A percentile compares a stretch with the other conserved stretches of the same genome.
Conservation (phyloP, 2,888 invertebrate genomes). For the Polymixis lichenea region DNA sequence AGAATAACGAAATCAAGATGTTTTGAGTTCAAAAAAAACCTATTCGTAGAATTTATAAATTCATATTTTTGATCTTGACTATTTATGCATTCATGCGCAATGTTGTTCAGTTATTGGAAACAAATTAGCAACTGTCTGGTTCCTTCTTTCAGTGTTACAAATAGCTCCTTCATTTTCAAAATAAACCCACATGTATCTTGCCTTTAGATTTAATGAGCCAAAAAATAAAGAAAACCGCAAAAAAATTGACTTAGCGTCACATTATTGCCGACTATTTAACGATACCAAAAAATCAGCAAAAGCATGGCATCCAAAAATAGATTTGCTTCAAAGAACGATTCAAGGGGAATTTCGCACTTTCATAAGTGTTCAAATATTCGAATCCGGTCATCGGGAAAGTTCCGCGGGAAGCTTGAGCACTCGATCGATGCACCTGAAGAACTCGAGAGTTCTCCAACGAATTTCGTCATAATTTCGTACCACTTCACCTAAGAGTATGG, state of each 20-base stretch:
- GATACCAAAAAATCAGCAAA: conserved; percentile 72
- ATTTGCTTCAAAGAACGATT: conserved; percentile 78
- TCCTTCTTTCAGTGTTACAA: not conserved
- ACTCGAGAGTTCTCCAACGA: conserved; percentile 69
- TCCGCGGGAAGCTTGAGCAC: conserved; percentile 68
- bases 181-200: not conserved
- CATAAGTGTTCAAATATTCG: conserved; percentile 85
- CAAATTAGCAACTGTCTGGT: not conserved
- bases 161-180: not conserved
- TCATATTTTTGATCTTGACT: no score
- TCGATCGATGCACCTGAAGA: conserved; percentile 78
- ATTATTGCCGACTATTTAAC: conserved; percentile 68
- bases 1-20: not conserved
- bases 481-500: conserved; percentile 29
- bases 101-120: conserved; percentile 1
- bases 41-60: not conserved
- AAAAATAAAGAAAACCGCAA: not conserved
- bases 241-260: conserved; percentile 57
- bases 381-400: conserved; percentile 80
- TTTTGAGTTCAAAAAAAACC: not conserved
- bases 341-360: conserved; percentile 77
- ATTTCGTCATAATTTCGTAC: conserved; percentile 76
- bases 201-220: not conserved
- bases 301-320: conserved; percentile 72
- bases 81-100: not conserved